Evolutionary conservation across 2,113 vertebrate species (phyloP), one percentile per base, ranked within the genome.

Genomic region (Sceloporus tristichus): DNA sequence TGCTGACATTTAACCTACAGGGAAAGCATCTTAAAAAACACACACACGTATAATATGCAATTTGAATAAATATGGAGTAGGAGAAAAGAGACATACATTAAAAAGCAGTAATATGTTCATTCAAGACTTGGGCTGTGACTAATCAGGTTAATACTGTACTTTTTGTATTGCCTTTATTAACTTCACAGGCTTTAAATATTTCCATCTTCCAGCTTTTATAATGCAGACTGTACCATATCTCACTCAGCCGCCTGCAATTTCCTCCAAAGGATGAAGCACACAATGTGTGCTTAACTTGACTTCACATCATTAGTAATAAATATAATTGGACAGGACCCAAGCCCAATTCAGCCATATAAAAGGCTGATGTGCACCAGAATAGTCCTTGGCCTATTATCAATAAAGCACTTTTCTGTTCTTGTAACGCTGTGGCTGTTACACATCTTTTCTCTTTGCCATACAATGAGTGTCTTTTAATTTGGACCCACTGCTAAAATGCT

Each of bases 251-350:
- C 53, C 2, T 66, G 40, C 38, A 89, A 19, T 0, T 0, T 13
- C 83, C 73, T 53, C 84, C 48, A 54, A 40, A 91, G 87, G 38
- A 38, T 77, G 40, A 48, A 4, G 23, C 25, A 70, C 68, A 73
- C 62, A 34, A 89, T 93, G 10, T 71, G 76, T 54, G 40, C n/a
- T 92, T 27, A 23, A 88, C 85, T 90, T 90, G 38, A 62, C 40
- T 88, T 76, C 34, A 3, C 29, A 86, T 92, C 82, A 38, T 25
- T 85, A 34, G 25, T 11, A 40, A 89, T 88, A 87, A 86, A 25
- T 5, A 3, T 91, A 80, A 68, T 80, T 90, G 13, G 11, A 29
- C 68, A 71, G 73, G n/a, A 78, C 4, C 62, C 85, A 91, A 29
- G 10, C 9, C 34, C 48, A 84, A 59, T 79, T 40, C 34, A 89